These are phyloP conservation scores for Galerucella calmariensis DNA, from an alignment of 2,888 invertebrate species.

Conservation along the genomic window DNA sequence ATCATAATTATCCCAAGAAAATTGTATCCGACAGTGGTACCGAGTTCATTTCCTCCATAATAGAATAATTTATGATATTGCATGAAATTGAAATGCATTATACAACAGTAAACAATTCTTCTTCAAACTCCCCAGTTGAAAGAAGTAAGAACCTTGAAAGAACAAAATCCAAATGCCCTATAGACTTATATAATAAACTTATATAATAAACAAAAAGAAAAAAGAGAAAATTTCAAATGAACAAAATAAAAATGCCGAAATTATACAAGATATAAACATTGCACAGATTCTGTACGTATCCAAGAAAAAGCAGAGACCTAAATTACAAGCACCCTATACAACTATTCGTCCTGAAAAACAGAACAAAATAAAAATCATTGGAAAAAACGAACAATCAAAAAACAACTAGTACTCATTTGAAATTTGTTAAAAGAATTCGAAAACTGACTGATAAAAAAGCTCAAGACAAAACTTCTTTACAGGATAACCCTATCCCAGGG, in stretches of 20 bases:
- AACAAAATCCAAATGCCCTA: not conserved
- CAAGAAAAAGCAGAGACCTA: not conserved
- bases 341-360: not conserved
- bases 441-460: not conserved
- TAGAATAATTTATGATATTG: not conserved
- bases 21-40: too few relatives aligned
- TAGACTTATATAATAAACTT: not conserved
- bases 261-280: conserved; percentile 1
- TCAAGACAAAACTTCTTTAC: too few relatives aligned
- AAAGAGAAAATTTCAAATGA: not conserved
- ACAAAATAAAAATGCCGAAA: conserved; percentile 7
- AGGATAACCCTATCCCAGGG: not conserved
- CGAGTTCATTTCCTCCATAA: not conserved
- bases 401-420: not conserved
- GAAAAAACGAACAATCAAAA: not conserved
- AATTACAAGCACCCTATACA: conserved; percentile 12
- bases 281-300: not conserved
- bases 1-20: not conserved
- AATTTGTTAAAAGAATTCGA: conserved; percentile 3
- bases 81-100: not conserved
- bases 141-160: not conserved
- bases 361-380: conserved; percentile 3
- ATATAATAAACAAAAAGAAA: not conserved
- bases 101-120: not conserved
- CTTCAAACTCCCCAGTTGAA: not conserved